Conservation (phyloP, 2,888 invertebrate species). For the Drosophila seclusa region DNA sequence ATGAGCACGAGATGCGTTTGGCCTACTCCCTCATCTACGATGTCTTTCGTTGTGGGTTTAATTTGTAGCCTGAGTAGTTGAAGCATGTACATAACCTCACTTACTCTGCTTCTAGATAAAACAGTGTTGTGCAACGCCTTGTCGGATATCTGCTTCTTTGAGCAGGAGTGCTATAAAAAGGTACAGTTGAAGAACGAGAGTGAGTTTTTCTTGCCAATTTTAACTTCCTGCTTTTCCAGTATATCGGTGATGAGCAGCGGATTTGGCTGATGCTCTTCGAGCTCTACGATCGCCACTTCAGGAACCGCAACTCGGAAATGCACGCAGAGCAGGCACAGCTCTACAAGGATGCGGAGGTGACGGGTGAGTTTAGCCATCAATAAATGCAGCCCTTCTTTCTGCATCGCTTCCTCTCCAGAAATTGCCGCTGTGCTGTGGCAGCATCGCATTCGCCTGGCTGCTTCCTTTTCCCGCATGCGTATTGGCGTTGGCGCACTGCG, state of each 20-base stretch:
- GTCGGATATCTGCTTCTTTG: constrained; percentile 85
- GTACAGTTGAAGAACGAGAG: constrained; percentile 35
- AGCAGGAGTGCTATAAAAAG: constrained; percentile 76
- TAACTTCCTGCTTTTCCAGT: constrained; percentile 43
- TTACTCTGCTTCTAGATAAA: constrained; percentile 84
- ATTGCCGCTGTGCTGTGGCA: constrained; percentile 89
- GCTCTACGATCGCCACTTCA: constrained; percentile 86
- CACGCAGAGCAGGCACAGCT: constrained; percentile 66
- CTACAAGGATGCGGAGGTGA: constrained; percentile 80
- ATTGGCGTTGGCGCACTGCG: constrained; percentile 90
- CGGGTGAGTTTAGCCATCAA: constrained; percentile 58
- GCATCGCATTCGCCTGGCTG: constrained; percentile 89
- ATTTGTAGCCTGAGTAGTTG: constrained; percentile 54
- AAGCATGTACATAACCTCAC: not conserved
- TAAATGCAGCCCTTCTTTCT: not conserved
- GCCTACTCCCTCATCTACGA: constrained; percentile 87
- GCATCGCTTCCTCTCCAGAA: constrained; percentile 71
- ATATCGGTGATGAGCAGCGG: constrained; percentile 82
- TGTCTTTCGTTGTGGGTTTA: constrained; percentile 86
- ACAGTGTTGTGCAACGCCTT: constrained; percentile 85
- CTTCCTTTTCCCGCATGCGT: constrained; percentile 90
- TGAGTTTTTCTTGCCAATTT: not conserved
- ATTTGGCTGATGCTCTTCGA: constrained; percentile 87
- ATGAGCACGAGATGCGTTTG: constrained; percentile 87
- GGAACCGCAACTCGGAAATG: constrained; percentile 81